These are phyloP conservation scores for Cassiopea xamachana DNA, from an alignment of 30 jellyfish, hydroid and myxozoan species.

Conservation along the genomic window DNA sequence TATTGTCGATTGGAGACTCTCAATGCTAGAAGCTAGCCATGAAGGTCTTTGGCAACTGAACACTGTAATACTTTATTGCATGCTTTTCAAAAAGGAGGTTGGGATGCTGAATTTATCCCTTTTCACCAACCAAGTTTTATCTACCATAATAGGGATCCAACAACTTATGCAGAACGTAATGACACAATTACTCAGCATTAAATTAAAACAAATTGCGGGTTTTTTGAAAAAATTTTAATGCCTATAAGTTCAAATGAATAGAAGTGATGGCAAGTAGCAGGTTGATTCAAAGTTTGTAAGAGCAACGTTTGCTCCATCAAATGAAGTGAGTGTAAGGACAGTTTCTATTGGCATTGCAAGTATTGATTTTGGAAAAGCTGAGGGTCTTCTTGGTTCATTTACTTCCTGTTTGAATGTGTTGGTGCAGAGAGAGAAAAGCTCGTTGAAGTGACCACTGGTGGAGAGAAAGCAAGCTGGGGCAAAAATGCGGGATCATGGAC, in stretches of 20 bases:
- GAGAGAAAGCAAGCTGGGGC: constrained; percentile 22
- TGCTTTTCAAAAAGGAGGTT: constrained; percentile 34
- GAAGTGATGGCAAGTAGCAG: constrained; percentile 57
- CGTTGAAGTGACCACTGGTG: constrained; percentile 54
- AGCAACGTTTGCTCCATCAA: constrained; percentile 58
- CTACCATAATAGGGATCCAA: constrained; percentile 65
- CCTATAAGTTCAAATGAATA: constrained; percentile 51
- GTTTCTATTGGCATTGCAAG: constrained; percentile 54
- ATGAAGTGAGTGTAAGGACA: constrained; percentile 54
- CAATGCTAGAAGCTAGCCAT: constrained; percentile 73
- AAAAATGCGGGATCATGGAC: constrained; percentile 43
- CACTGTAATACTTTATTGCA: constrained; percentile 47
- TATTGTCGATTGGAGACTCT: constrained; percentile 53
- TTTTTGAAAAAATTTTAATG: constrained; percentile 19
- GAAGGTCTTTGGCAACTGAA: constrained; percentile 67
- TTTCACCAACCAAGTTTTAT: constrained; percentile 27
- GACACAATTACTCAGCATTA: not conserved
- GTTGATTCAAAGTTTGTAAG: constrained; percentile 49
- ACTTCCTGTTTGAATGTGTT: not conserved
- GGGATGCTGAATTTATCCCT: constrained; percentile 51
- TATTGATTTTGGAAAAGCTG: constrained; percentile 52
- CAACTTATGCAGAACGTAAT: constrained; percentile 49
- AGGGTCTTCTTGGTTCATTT: constrained; percentile 20
- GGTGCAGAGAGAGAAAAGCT: constrained; percentile 28
- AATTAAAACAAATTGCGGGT: not conserved